Base-by-base conservation (phyloP, 2,797 vertebrate genomes). In the Borostomias antarcticus region DNA sequence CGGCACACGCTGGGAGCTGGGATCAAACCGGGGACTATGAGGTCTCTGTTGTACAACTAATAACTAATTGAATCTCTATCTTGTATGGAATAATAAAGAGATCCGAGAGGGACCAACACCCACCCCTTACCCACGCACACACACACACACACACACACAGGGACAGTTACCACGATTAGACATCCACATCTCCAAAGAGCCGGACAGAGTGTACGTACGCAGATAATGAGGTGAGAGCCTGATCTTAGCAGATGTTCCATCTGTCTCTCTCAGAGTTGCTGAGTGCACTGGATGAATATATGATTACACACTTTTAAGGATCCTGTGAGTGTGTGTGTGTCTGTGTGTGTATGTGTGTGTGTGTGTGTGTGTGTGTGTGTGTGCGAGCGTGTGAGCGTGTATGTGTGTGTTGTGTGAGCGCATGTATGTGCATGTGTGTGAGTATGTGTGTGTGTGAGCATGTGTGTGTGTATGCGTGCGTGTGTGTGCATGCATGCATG, bases 171-270 rank as follows among this genome's bases (percentile, higher is more conserved):
- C 33, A 48, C 8, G 30, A 64, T 53, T 30, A 50, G 13, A 30
- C 62, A 37, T 37, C 48, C 19, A 30, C n/a, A 63, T 64, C 33
- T 54, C 50, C 40, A 29, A 26, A 23, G 40, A 40, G 19, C 35
- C 40, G 5, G 23, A 23, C 28, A 53, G 32, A 21, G 9, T 40
- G 23, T 56, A 26, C 21, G n/a, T 19, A 64, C 23, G 25, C 51
- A 53, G 29, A 26, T 2, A 45, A 2, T 10, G 21, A 26, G 9
- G 17, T 10, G 23, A 30, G 13, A 8, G 13, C 13, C 21, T 21
- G n/a, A 5, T 37, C 26, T 28, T n/a, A 30, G 29, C 28, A 61
- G 40, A 26, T 59, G n/a, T 25, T 43, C 33, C 54, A 23, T 23
- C 21, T 64, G 4, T 52, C 62, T 21, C 10, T 25, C 25, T 23